Evolutionary conservation across 2,113 vertebrate genomes (phyloP), one percentile per base, ranked within the genome.

Genomic region (Pseudopodoces humilis): DNA sequence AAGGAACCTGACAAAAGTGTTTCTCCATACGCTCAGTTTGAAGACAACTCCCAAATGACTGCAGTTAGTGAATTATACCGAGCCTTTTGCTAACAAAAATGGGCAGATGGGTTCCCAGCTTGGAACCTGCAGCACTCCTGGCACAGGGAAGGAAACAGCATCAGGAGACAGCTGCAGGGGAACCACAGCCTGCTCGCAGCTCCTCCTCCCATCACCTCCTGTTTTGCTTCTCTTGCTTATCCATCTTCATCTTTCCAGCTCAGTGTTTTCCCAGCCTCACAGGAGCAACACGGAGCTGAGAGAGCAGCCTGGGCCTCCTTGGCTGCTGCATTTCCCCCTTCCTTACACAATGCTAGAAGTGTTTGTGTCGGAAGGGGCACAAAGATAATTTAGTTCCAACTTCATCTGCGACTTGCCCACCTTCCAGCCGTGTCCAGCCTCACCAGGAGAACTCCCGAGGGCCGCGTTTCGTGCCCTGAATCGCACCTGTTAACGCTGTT

Each of bases 401-500:
- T 33, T 21, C 0, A 0, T 15, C 28, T 52, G 41, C 0, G 2
- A 4, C 24, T 56, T 5, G 2, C 37, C 27, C 46, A 7, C 37
- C 35, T 74, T 53, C n/a, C 52, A 41, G 0, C 64, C 8, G 1
- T 10, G 5, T 28, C 68, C 53, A 21, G 7, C 56, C 53, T 3
- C 62, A 15, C 43, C 28, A 16, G 41, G 22, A n/a, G 2, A 9
- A 2, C 14, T 20, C 17, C 56, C 78, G 6, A 8, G 7, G 1
- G 47, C 15, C 9, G 10, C 0, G 0, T 53, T 87, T 39, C 62
- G 49, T 8, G 6, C 68, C 0, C 0, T 11, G 62, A 41, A 16
- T 59, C 33, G 0, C 35, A 11, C 15, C 39, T 18, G 18, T 13
- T 6, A 25, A 11, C 1, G 0, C 7, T 6, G 28, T 25, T 56